Base-by-base conservation (phyloP, 2,113 vertebrate species). In the Toxotes chatareus region DNA sequence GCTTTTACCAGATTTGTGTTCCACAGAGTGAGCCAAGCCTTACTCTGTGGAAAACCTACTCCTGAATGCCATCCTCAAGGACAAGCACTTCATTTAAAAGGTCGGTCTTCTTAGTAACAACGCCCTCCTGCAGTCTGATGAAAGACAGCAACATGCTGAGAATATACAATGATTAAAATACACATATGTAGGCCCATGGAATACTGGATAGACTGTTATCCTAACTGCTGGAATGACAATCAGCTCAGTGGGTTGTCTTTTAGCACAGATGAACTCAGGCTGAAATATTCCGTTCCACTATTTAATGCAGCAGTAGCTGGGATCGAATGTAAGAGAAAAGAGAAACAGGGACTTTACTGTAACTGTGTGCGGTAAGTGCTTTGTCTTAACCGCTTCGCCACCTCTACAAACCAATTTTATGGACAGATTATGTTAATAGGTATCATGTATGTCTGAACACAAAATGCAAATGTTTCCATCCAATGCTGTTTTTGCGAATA, bases 191-290 rank as follows among this genome's bases (percentile, higher is more conserved):
- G 38, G 42, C 16, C 23, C 42, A 17, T 27, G 51, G 31, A 72
- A 65, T 11, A 77, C 27, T 27, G 5, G 36, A 53, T 3, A 65
- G 63, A 57, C n/a, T 62, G 19, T 42, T 67, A 14, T 55, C 60
- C 32, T 76, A 44, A 53, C 67, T 27, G 80, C 76, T 70, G 78
- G 53, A 63, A 44, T 57, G 68, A 82, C 68, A 71, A 72, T 89
- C 61, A 68, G 55, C 75, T 82, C 78, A 62, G 44, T n/a, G 53
- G 51, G 71, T 31, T 40, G 40, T 69, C 57, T 36, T 73, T 78
- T 75, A 75, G 55, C 69, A 64, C 27, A 73, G 40, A 80, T 56
- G 5, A 36, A 81, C 27, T 79, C 17, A 42, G 51, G 23, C 42
- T 73, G 34, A 70, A 60, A 77, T 21, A 56, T 55, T 78, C 23